Evolutionary conservation across 2,113 vertebrate genomes (phyloP), one percentile per base, ranked within the genome.

Genomic region (Motacilla alba): DNA sequence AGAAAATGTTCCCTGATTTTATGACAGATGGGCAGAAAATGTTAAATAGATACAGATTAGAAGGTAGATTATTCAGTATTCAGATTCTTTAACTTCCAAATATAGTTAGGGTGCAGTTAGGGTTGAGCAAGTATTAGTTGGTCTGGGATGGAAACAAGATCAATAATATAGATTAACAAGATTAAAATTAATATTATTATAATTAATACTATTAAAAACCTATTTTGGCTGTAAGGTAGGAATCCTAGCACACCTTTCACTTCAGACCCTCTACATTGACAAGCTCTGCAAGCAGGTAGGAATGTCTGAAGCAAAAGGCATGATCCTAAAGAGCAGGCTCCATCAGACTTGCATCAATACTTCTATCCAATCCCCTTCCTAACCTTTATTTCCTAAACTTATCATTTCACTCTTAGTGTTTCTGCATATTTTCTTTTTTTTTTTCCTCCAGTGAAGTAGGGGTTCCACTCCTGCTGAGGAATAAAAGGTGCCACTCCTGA

Each of bases 341-440:
- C 62, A 90, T 83, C 44, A 93, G 35, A 87, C n/a, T 59, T 67
- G 18, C 35, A 83, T 70, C 77, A 91, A 66, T 87, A 49, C 3
- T 14, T 15, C 28, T 55, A 7, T 11, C n/a, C 17, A 63, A 14
- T 4, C 24, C 26, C 41, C 15, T 82, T 69, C 83, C 85, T 70
- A 77, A 59, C 14, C 27, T 95, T 87, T 91, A 73, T 93, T 95
- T 91, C 84, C 62, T 89, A 87, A 95, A 93, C 30, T 50, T 93
- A 91, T 87, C n/a, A 69, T 94, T 94, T 95, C 15, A 69, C 20
- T 90, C 35, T 55, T 41, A 44, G 15, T 24, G 46, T 85, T 91
- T 87, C 62, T 84, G 46, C 47, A 2, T 33, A 2, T 15, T 76
- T 58, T 80, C 9, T 33, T 53, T 31, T 24, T 69, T 27, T 39